Conservation (phyloP, 2,888 invertebrate genomes). For the Charanyca ferruginea region DNA sequence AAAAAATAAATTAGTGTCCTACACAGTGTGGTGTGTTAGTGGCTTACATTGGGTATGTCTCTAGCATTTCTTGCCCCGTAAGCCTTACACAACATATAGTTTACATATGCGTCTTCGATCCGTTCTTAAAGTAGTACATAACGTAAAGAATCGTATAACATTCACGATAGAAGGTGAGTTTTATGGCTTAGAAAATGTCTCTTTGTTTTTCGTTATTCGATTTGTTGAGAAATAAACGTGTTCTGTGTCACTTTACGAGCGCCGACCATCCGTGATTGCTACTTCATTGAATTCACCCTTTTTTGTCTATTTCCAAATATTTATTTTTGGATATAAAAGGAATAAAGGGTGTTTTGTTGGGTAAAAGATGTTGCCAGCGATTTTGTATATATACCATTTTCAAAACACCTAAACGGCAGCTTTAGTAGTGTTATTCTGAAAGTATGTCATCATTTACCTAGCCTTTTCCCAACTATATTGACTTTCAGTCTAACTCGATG, state of each 20-base stretch:
- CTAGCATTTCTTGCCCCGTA: too few relatives aligned
- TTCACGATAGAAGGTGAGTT: constrained; percentile 66
- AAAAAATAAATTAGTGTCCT: too few relatives aligned
- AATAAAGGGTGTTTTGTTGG: constrained; percentile 18
- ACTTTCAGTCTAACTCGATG: too few relatives aligned
- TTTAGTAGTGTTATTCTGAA: too few relatives aligned
- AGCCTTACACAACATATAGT: too few relatives aligned
- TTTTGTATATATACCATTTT: constrained; percentile 20
- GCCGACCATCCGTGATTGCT: constrained; percentile 59
- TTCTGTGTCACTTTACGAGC: constrained; percentile 62
- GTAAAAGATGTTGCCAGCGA: constrained; percentile 7
- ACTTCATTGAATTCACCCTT: constrained; percentile 55
- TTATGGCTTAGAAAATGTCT: constrained; percentile 62
- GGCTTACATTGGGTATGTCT: too few relatives aligned
- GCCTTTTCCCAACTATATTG: too few relatives aligned
- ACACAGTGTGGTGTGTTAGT: too few relatives aligned
- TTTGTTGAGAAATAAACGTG: constrained; percentile 60
- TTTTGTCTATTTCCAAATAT: constrained; percentile 39
- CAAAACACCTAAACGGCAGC: too few relatives aligned
- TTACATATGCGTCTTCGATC: constrained; percentile 2
- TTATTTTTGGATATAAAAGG: constrained; percentile 29
- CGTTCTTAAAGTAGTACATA: constrained; percentile 59
- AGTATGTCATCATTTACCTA: too few relatives aligned
- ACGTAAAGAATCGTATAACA: constrained; percentile 53
- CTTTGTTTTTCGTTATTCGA: constrained; percentile 64